Conservation (phyloP, 2,888 invertebrate genomes). For the Adelognathus sp. region DNA sequence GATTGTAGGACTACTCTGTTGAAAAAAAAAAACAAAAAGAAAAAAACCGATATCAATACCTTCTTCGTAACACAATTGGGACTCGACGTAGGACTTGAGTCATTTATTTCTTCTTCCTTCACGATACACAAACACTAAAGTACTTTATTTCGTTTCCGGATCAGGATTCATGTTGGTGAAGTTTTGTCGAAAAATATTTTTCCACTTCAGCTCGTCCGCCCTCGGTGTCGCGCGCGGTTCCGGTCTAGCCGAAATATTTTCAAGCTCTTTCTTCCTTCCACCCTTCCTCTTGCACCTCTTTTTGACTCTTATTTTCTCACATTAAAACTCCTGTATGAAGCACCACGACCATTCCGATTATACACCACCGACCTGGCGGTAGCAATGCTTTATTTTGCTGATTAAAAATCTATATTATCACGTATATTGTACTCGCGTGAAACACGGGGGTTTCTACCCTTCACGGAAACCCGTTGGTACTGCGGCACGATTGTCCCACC, state of each 20-base stretch:
- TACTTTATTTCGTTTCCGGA: not conserved
- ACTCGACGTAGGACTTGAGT: not conserved
- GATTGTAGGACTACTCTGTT: not conserved
- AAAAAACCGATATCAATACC: no score
- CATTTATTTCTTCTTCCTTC: not conserved
- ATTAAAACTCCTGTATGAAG: not conserved
- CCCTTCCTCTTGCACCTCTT: not conserved
- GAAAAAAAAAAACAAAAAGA: not conserved
- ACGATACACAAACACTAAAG: not conserved
- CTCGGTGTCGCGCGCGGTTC: not conserved
- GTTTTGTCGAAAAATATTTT: not conserved
- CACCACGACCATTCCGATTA: not conserved
- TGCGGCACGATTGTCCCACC: conserved; percentile 71
- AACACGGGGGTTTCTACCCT: conserved; percentile 64
- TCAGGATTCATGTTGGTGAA: not conserved
- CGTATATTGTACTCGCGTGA: conserved; percentile 46
- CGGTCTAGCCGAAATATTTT: conserved; percentile 15
- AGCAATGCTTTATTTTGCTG: conserved; percentile 27
- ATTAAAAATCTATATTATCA: conserved; percentile 60
- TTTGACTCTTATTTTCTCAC: not conserved
- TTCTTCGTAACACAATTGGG: not conserved
- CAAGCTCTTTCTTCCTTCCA: not conserved
- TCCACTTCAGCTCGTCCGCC: not conserved
- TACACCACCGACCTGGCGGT: not conserved
- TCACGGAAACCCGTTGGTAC: conserved; percentile 71